These are phyloP conservation scores for Erinaceus europaeus DNA, from an alignment of 2,113 vertebrate genomes.

Conservation along the genomic window DNA sequence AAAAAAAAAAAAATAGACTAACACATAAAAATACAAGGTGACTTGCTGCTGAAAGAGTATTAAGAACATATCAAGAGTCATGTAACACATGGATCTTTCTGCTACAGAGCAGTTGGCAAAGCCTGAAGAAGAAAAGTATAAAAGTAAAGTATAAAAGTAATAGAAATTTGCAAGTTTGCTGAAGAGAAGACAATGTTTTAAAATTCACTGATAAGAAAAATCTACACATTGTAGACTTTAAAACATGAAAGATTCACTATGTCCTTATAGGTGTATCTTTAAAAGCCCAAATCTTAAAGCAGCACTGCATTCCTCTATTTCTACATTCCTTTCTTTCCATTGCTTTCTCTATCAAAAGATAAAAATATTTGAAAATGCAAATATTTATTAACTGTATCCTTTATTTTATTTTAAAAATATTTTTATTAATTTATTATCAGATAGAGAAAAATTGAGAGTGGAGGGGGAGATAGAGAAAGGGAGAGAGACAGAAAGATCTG, in stretches of 20 bases:
- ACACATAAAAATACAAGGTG: neutral
- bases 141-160: slow-evolving; percentile 24
- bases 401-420: slow-evolving; percentile 10
- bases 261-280: neutral
- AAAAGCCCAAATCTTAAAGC: neutral
- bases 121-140: neutral
- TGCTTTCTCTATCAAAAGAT: too few species aligned
- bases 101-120: slow-evolving; percentile 6
- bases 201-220: slow-evolving; percentile 60
- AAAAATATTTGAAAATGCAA: too few species aligned
- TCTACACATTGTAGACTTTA: slow-evolving; percentile 44
- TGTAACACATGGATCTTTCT: slow-evolving; percentile 17
- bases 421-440: neutral
- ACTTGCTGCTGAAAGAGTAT: neutral
- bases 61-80: neutral
- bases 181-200: slow-evolving; percentile 62
- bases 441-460: too few species aligned
- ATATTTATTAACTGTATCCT: too few species aligned
- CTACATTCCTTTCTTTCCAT: too few species aligned
- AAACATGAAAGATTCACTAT: neutral
- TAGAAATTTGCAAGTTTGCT: neutral
- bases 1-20: too few species aligned
- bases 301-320: neutral
- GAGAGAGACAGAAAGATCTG: too few species aligned
- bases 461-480: too few species aligned